Evolutionary conservation across 2,113 vertebrate species (phyloP), one percentile per base, ranked within the genome.

Genomic region (Lichenostomus cassidix): DNA sequence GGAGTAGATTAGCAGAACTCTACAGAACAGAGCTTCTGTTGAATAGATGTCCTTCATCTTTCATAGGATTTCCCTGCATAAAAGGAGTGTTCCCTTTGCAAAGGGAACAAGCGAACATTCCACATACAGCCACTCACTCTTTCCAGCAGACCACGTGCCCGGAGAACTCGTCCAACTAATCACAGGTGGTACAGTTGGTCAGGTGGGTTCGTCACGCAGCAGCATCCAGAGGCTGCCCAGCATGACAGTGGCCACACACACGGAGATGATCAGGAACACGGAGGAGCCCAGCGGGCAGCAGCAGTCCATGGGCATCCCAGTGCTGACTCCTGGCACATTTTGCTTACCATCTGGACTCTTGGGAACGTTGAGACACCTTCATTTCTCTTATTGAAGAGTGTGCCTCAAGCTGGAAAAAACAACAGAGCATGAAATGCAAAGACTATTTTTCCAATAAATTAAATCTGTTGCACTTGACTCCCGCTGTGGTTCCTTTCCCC

Each of bases 261-360:
- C 10, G 0, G 33, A 74, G 60, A 6, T 0, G 52, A 49, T 89
- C 68, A 89, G 90, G 83, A 95, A 58, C 56, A 64, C 0, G 2
- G 86, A 78, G 62, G 65, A 88, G 83, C 87, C 81, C 67, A 28
- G 80, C 0, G 1, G 35, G 69, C 75, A 44, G 81, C 80, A 79
- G 83, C 69, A 77, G 60, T 49, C 87, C 89, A 60, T 13, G 60
- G 64, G 60, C 9, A 1, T 77, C 35, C 83, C 75, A 83, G 49
- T 37, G 58, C 20, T 58, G 80, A 68, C 70, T 96, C 81, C 69
- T 4, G 65, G 22, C 18, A 59, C 90, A 9, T 91, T 91, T 46
- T 89, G 87, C 96, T 97, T 96, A 97, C 96, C 97, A 96, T 97
- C 69, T 92, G 95, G 96, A 59, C 76, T 94, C 96, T 49, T 83